Evolutionary conservation across 1,140 invertebrate species (phyloP).

Genomic region (Drosophila tsacasi): DNA sequence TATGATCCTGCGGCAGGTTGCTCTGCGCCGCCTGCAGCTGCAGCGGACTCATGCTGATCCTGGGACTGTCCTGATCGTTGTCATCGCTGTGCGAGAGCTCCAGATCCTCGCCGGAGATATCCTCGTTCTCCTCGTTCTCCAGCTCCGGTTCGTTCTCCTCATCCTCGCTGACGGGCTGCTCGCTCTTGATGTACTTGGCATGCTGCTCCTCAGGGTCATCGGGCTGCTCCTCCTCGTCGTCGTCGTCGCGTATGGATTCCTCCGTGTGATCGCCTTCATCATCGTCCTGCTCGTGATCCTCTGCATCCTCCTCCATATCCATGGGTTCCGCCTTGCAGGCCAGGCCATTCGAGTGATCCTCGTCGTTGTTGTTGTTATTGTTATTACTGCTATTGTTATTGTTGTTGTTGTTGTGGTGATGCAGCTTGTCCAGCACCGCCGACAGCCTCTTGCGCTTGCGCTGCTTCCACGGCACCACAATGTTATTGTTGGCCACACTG

Average conservation of each 20-base stretch:
- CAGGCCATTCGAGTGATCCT: slow-evolving; percentile 45
- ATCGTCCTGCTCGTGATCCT: slow-evolving; percentile 35
- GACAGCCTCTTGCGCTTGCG: slow-evolving; percentile 91
- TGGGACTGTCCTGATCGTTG: slow-evolving; percentile 73
- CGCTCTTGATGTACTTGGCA: slow-evolving; percentile 69
- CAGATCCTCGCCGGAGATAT: slow-evolving; percentile 73
- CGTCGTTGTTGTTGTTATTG: slow-evolving; percentile 59
- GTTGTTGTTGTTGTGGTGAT: slow-evolving; percentile 80
- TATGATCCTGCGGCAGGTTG: slow-evolving; percentile 14
- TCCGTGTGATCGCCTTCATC: slow-evolving; percentile 24
- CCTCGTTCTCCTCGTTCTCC: slow-evolving; percentile 51
- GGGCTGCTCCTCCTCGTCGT: slow-evolving; percentile 35
- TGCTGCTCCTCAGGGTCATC: slow-evolving; percentile 37
- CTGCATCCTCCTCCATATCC: slow-evolving; percentile 77
- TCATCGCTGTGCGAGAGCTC: slow-evolving; percentile 74
- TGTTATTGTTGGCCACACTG: slow-evolving; percentile 88
- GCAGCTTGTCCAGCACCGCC: slow-evolving; percentile 91
- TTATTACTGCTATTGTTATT: slow-evolving; percentile 52
- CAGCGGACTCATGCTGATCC: slow-evolving; percentile 81
- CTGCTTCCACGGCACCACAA: slow-evolving; percentile 86
- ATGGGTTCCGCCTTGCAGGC: slow-evolving; percentile 78
- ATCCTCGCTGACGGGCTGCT: slow-evolving; percentile 65
- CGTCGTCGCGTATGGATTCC: slow-evolving; percentile 37
- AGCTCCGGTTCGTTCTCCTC: slow-evolving; percentile 52
- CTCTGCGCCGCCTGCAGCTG: slow-evolving; percentile 50